phyloP scores from a whole-genome alignment of 2,113 vertebrate species.

The Stigmatopora argus region DNA sequence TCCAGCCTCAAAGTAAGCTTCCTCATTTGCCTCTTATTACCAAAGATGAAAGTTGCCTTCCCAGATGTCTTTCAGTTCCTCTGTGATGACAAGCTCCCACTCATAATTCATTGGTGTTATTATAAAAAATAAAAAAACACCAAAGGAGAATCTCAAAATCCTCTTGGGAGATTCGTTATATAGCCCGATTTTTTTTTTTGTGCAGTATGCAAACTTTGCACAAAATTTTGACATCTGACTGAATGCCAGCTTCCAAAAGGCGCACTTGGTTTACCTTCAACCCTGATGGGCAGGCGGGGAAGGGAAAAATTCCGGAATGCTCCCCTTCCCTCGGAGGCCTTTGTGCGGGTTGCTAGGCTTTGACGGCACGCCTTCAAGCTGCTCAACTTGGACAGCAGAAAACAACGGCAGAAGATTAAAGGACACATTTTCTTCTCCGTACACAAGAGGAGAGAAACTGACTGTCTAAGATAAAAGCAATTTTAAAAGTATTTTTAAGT shows the following conservation, averaged over 20 bases:
- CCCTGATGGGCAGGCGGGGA: background rate
- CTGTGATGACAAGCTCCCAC: no score
- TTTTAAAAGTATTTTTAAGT: background rate
- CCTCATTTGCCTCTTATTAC: no score
- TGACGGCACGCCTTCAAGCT: conserved; percentile 8
- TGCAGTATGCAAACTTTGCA: background rate
- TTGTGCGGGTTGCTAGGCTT: conserved; percentile 41
- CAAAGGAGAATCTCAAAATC: no score
- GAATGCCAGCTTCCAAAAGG: background rate
- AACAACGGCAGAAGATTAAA: conserved; percentile 18
- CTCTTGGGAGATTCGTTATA: no score
- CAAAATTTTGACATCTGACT: background rate
- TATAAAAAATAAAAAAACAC: no score
- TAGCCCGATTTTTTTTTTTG: no score
- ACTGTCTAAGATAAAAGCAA: background rate
- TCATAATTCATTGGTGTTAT: no score
- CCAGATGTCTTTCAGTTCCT: no score
- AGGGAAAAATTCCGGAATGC: conserved; percentile 2
- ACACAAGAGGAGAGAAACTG: background rate
- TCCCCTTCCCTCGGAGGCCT: conserved; percentile 7
- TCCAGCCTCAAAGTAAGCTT: no score
- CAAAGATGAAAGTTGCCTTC: no score
- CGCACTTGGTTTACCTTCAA: background rate
- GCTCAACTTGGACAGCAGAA: conserved; percentile 12
- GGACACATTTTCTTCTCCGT: background rate